Evolutionary conservation across 2,797 vertebrate species (phyloP).

Genomic region (Oreochromis grahami): DNA sequence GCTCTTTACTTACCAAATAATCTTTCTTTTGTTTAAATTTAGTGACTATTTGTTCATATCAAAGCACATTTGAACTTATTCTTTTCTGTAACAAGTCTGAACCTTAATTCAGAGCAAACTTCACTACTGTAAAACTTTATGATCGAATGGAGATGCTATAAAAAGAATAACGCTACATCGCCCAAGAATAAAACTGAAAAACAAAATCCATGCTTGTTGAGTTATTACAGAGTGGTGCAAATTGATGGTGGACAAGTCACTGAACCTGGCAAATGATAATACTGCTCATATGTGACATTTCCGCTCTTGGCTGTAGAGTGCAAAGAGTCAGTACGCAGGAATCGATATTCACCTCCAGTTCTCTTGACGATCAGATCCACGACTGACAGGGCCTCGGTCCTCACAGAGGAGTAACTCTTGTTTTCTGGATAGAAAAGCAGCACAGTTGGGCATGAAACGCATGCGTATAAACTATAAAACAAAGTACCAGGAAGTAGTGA

Average conservation of each 20-base stretch:
- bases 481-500: not conserved
- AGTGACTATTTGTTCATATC: not conserved
- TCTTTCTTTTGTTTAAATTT: not conserved
- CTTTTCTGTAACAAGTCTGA: not conserved
- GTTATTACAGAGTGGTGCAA: not conserved
- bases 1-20: not conserved
- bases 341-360: constrained; percentile 81
- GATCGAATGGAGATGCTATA: not conserved
- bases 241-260: not conserved
- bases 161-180: not conserved
- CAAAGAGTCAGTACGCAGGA: not conserved
- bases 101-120: not conserved
- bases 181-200: not conserved
- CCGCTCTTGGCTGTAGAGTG: too few relatives aligned
- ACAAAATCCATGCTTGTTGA: not conserved
- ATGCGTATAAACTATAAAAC: not conserved
- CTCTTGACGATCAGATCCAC: constrained; percentile 89
- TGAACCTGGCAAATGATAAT: too few relatives aligned
- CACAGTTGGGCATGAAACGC: not conserved
- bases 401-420: constrained; percentile 95
- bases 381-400: constrained; percentile 92
- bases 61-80: not conserved
- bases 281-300: too few relatives aligned
- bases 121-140: not conserved
- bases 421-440: constrained; percentile 82